These are phyloP conservation scores for Hydrotaea cyrtoneurina DNA, from an alignment of 2,888 invertebrate species.

Conservation along the genomic window DNA sequence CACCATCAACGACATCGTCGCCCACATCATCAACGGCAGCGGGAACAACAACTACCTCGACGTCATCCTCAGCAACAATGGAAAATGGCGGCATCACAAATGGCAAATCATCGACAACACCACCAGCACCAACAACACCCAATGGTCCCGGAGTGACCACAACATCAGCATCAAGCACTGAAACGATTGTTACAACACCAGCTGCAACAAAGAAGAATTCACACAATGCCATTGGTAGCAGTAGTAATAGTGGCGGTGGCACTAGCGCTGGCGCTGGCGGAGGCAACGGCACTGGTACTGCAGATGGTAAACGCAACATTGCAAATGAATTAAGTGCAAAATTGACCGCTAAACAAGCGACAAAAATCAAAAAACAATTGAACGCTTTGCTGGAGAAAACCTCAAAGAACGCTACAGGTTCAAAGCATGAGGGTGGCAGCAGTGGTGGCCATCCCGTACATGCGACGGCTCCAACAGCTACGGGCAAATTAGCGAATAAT, in stretches of 20 bases:
- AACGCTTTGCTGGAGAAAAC: conserved; percentile 76
- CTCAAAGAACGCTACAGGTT: conserved; percentile 69
- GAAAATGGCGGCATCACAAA: conserved; percentile 53
- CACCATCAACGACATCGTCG: conserved; percentile 51
- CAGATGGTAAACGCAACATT: conserved; percentile 71
- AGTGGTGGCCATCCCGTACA: conserved; percentile 12
- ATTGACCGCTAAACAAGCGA: conserved; percentile 76
- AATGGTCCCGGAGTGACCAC: conserved; percentile 66
- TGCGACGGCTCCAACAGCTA: conserved; percentile 8
- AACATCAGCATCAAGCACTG: conserved; percentile 53
- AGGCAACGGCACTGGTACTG: conserved; percentile 56
- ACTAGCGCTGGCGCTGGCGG: conserved; percentile 63
- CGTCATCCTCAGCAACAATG: conserved; percentile 43
- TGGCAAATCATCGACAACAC: conserved; percentile 39
- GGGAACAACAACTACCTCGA: conserved; percentile 29
- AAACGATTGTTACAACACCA: conserved; percentile 37
- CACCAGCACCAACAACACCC: conserved; percentile 49
- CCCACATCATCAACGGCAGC: conserved; percentile 46
- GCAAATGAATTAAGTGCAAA: conserved; percentile 75
- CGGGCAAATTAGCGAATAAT: conserved; percentile 59
- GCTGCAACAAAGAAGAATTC: conserved; percentile 66
- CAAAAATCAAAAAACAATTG: conserved; percentile 80
- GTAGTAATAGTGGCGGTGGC: conserved; percentile 65
- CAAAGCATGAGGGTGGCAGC: conserved; percentile 39
- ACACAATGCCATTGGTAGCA: conserved; percentile 67